A percentile compares a stretch with the other conserved stretches of the same genome.
These are phyloP conservation scores for Regulus satrapa DNA, from an alignment of 2,113 vertebrate species.

Conservation along the genomic window DNA sequence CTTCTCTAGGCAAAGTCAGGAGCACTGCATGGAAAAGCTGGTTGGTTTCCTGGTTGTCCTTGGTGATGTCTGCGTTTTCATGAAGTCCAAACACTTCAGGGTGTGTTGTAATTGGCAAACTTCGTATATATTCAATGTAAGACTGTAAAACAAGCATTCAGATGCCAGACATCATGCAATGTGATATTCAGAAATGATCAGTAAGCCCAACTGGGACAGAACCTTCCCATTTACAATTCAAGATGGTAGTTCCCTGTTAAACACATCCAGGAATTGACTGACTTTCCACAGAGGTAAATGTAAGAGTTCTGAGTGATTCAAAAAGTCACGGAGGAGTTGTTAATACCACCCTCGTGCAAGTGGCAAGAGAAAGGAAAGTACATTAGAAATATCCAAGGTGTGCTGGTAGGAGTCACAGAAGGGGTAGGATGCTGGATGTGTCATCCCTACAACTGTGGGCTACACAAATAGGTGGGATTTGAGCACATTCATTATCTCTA, in stretches of 20 bases:
- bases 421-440: neutral
- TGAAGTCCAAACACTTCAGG: slow-evolving; percentile 92
- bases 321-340: neutral
- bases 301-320: neutral
- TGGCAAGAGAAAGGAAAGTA: neutral
- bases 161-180: neutral
- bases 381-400: neutral
- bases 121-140: slow-evolving; percentile 82
- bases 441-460: neutral
- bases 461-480: neutral
- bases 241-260: neutral
- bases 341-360: neutral
- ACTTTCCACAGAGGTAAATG: neutral
- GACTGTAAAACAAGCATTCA: slow-evolving; percentile 70
- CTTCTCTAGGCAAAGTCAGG: slow-evolving; percentile 86
- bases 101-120: slow-evolving; percentile 81
- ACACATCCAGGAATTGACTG: neutral
- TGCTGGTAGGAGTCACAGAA: neutral
- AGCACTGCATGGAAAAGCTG: slow-evolving; percentile 86
- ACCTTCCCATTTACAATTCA: neutral
- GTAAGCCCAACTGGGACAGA: neutral
- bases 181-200: neutral
- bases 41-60: slow-evolving; percentile 94
- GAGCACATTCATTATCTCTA: neutral
- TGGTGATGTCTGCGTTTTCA: slow-evolving; percentile 91